Evolutionary conservation across 2,888 invertebrate species (phyloP), one percentile per base, ranked within the genome.

Genomic region (Drosophila anomelani): DNA sequence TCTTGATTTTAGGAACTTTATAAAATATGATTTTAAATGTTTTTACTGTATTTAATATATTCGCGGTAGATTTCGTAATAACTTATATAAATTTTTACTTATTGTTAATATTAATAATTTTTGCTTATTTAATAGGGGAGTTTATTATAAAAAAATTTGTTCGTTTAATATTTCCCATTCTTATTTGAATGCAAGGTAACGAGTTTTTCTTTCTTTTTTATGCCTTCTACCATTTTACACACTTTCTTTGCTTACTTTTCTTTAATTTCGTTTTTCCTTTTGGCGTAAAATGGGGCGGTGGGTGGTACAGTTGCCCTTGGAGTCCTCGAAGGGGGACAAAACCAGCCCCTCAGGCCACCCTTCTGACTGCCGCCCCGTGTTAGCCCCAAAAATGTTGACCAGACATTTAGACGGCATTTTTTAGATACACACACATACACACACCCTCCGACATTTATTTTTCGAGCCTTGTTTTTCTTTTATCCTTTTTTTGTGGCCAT

Each of bases 301-400:
- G 57, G 57, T 43, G 41, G 34, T 79, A 80, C 81, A 80, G 80
- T 81, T 76, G 80, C 77, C 80, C 75, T 80, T 80, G 75, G 57
- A 64, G 53, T 71, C 76, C 67, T 62, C 49, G 29, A 26, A 26
- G 34, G 47, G 44, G 61, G 71, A 32, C 32, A n/a, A 13, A 29
- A 26, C 9, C 26, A 6, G 17, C 29, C 47, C 29, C 29, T 26
- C 15, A 15, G 13, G 7, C 62, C 17, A 29, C 32, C 26, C 44
- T 7, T 29, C 15, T 6, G 15, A 39, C 12, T 4, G 15, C 44
- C 15, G 20, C 26, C 12, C 15, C 38, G 20, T 46, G 38, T 39
- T 39, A 43, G 32, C 53, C 47, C 53, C 34, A 58, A 64, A 56
- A 62, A 66, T 66, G 71, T 60, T 56, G 51, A 70, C 72, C 76